phyloP scores from a whole-genome alignment of 1,140 invertebrate species.

The Belonocnema kinseyi region DNA sequence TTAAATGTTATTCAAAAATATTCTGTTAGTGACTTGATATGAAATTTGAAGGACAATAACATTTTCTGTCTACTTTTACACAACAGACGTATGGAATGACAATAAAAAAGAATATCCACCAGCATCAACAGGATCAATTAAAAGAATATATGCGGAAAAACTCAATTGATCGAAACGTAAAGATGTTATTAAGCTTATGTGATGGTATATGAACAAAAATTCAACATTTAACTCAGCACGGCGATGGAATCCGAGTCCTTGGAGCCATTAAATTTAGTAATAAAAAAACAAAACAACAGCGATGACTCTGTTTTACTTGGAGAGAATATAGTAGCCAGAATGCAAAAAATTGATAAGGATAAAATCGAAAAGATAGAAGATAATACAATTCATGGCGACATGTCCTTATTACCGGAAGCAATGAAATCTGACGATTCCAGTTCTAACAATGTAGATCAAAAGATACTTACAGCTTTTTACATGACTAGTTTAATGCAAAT shows the following conservation, averaged over 20 bases:
- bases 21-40: too few species aligned
- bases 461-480: conserved; percentile 79
- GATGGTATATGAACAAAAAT: conserved; percentile 18
- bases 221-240: conserved; percentile 39
- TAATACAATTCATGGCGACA: conserved; percentile 59
- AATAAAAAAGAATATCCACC: neutral
- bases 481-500: conserved; percentile 78
- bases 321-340: conserved; percentile 5
- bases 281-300: conserved; percentile 67
- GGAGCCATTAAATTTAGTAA: conserved; percentile 74
- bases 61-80: too few species aligned
- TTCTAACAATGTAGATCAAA: conserved; percentile 75
- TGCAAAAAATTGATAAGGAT: conserved; percentile 53
- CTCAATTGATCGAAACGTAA: neutral
- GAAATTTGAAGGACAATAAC: too few species aligned
- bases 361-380: conserved; percentile 53
- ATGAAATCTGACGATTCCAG: conserved; percentile 68
- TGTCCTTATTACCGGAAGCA: conserved; percentile 70
- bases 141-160: neutral
- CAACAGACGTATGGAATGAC: too few species aligned
- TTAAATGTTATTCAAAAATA: too few species aligned
- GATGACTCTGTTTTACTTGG: conserved; percentile 35
- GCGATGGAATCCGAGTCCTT: conserved; percentile 74
- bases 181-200: neutral
- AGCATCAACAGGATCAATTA: neutral